Evolutionary conservation across 2,888 invertebrate species (phyloP).

Genomic region (Iselma pallidipennis): DNA sequence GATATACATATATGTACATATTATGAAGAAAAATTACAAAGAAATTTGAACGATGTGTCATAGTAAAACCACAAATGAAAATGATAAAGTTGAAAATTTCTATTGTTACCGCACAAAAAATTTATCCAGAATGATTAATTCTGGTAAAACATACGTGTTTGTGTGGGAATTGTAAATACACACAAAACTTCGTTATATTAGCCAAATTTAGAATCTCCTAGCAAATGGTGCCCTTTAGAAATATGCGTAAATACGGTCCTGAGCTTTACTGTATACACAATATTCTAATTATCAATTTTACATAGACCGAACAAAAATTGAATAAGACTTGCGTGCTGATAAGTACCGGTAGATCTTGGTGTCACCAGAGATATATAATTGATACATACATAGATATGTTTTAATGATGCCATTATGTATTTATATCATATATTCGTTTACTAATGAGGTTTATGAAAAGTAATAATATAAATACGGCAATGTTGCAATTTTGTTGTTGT

Average conservation of each 20-base stretch:
- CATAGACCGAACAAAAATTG: not conserved
- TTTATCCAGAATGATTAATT: not conserved
- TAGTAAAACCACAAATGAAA: not conserved
- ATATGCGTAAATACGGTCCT: too few species aligned
- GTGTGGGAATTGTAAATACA: not conserved
- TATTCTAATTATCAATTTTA: too few species aligned
- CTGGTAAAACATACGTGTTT: too few species aligned
- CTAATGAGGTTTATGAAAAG: conserved; percentile 31
- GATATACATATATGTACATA: too few species aligned
- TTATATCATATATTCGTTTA: conserved; percentile 26
- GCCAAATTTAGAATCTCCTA: not conserved
- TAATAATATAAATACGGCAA: conserved; percentile 18
- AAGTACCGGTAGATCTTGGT: conserved; percentile 27
- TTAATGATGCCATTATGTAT: conserved; percentile 40
- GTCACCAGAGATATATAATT: conserved; percentile 36
- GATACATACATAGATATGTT: conserved; percentile 36
- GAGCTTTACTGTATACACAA: too few species aligned
- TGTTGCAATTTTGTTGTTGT: too few species aligned
- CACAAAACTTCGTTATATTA: not conserved
- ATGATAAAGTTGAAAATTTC: too few species aligned
- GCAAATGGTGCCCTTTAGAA: too few species aligned
- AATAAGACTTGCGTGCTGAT: conserved; percentile 29
- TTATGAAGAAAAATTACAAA: not conserved
- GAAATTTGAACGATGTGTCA: not conserved
- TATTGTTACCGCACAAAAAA: not conserved